A percentile compares a stretch with the other conserved stretches of the same genome.
phyloP scores from a whole-genome alignment of 2,797 vertebrate genomes.

The Austrolebias charrua region DNA sequence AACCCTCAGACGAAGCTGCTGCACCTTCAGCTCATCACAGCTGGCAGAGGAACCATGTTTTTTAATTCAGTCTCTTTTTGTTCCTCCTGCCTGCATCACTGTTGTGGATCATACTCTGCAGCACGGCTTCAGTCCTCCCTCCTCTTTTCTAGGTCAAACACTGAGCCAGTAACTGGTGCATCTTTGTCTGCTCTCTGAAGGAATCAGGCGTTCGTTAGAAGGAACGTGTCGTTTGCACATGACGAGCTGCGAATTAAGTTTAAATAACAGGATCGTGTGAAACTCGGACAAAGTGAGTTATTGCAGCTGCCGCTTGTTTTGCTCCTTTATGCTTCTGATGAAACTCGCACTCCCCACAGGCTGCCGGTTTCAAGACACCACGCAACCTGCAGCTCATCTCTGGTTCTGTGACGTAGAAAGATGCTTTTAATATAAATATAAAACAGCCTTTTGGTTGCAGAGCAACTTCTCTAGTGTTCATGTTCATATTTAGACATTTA shows the following conservation, averaged over 20 bases:
- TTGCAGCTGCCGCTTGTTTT: no score
- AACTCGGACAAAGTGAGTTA: no score
- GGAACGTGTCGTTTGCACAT: conserved; percentile 8
- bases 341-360: conserved; percentile 6
- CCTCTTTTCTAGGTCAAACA: no score
- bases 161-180: no score
- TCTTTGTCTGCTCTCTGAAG: conserved; percentile 53
- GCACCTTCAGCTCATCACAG: conserved; percentile 23
- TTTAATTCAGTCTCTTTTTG: not conserved
- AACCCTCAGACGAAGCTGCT: conserved; percentile 32
- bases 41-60: conserved; percentile 40
- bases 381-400: conserved; percentile 19
- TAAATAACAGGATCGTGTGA: conserved; percentile 7
- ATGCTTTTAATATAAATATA: conserved; percentile 58
- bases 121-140: conserved; percentile 5
- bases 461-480: conserved; percentile 84
- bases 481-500: conserved; percentile 81
- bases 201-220: conserved; percentile 21
- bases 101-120: conserved; percentile 3
- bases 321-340: no score
- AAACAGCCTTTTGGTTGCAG: conserved; percentile 87
- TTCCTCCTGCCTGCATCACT: conserved; percentile 2
- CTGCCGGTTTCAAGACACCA: not conserved
- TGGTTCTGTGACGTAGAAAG: conserved; percentile 8
- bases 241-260: conserved; percentile 37